Conservation (phyloP, 2,888 invertebrate genomes). For the Nephrotoma guestfalica region DNA sequence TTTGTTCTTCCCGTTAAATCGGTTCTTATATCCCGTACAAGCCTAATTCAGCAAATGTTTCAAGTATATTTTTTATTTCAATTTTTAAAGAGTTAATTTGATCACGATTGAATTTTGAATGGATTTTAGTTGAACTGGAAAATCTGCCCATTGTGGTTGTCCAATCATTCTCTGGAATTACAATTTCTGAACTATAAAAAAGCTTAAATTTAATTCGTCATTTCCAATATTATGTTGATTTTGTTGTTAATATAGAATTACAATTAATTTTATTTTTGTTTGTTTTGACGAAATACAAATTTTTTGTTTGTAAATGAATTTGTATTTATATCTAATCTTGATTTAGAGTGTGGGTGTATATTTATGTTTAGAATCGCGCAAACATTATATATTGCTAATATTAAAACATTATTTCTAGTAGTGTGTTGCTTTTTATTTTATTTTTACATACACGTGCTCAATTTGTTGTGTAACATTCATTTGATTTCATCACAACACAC, state of each 20-base stretch:
- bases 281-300: neutral
- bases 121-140: neutral
- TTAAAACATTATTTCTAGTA: neutral
- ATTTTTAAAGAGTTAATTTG: neutral
- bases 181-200: neutral
- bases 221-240: neutral
- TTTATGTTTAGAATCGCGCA: neutral
- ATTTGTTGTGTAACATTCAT: neutral
- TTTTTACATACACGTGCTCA: neutral
- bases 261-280: neutral
- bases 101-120: neutral
- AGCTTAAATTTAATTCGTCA: neutral
- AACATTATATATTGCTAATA: neutral
- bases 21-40: too few species aligned
- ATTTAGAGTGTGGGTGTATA: neutral
- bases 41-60: too few species aligned
- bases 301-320: neutral
- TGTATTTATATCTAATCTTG: neutral
- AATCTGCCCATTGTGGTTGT: neutral
- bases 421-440: neutral
- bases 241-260: neutral
- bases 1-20: too few species aligned
- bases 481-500: neutral
- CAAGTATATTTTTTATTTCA: too few species aligned
- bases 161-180: neutral